Conservation (phyloP, 2,113 vertebrate species). For the Manacus vitellinus region DNA sequence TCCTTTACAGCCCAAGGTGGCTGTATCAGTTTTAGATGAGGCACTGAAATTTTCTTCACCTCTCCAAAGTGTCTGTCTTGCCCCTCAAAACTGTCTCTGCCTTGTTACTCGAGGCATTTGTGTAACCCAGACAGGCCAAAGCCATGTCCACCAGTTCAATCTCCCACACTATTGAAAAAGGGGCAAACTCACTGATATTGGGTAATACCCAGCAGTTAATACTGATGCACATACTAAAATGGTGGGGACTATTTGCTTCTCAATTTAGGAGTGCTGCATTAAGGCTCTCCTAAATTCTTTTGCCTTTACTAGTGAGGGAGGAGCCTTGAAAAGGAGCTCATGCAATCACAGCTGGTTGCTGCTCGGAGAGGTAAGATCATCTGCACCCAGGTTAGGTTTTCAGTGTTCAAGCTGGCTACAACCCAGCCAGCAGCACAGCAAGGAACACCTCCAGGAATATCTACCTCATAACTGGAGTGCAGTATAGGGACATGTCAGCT, state of each 20-base stretch:
- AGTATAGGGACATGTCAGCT: not conserved
- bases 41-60: not conserved
- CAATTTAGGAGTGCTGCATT: not conserved
- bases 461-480: not conserved
- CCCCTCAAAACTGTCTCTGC: not conserved
- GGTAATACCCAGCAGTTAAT: not conserved
- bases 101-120: not conserved
- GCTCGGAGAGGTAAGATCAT: not conserved
- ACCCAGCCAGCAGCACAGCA: not conserved
- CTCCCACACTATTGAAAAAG: not conserved
- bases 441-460: not conserved
- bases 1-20: not conserved
- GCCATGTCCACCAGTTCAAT: not conserved
- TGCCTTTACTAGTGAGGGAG: not conserved
- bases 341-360: not conserved
- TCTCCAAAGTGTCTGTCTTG: not conserved
- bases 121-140: not conserved
- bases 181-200: not conserved
- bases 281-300: not conserved
- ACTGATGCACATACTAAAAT: not conserved
- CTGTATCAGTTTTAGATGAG: slow-evolving; percentile 35
- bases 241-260: not conserved
- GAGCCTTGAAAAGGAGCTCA: not conserved
- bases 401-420: not conserved
- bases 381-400: not conserved